Conservation (phyloP, 2,113 vertebrate species). For the Gymnocephalus cernua region DNA sequence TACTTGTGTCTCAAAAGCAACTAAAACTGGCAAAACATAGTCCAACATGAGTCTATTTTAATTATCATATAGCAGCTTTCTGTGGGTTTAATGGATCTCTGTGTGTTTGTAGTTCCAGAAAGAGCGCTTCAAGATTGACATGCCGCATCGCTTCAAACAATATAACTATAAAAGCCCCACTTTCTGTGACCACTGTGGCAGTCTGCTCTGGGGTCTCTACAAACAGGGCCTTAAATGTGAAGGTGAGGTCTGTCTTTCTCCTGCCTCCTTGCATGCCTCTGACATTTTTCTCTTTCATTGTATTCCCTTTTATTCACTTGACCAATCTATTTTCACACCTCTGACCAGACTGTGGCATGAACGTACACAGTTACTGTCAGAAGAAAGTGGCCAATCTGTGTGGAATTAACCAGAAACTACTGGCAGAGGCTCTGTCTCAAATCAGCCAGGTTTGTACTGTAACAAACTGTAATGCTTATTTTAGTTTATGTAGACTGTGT, state of each 20-base stretch:
- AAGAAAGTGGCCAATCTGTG: conserved; percentile 97
- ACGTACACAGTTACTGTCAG: conserved; percentile 93
- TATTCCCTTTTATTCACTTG: neutral
- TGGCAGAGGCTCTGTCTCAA: conserved; percentile 95
- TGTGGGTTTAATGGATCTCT: conserved; percentile 18
- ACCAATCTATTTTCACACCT: neutral
- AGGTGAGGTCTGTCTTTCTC: conserved; percentile 79
- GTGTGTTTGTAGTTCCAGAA: conserved; percentile 92
- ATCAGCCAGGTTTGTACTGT: conserved; percentile 86
- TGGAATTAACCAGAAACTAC: conserved; percentile 98
- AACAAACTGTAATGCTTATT: neutral
- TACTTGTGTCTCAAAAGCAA: neutral
- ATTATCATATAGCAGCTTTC: neutral
- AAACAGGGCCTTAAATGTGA: conserved; percentile 97
- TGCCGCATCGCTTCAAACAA: conserved; percentile 95
- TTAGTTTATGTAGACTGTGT: neutral
- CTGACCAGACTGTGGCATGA: conserved; percentile 93
- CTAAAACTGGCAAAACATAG: neutral
- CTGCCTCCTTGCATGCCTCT: neutral
- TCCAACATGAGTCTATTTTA: neutral
- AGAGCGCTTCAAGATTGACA: conserved; percentile 98
- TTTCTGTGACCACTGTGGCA: conserved; percentile 99
- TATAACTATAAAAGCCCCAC: conserved; percentile 98
- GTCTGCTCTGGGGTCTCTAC: conserved; percentile 96
- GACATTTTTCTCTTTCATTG: conserved; percentile 5